These are phyloP conservation scores for Podarcis cretensis DNA, from an alignment of 2,113 vertebrate species.

Conservation along the genomic window DNA sequence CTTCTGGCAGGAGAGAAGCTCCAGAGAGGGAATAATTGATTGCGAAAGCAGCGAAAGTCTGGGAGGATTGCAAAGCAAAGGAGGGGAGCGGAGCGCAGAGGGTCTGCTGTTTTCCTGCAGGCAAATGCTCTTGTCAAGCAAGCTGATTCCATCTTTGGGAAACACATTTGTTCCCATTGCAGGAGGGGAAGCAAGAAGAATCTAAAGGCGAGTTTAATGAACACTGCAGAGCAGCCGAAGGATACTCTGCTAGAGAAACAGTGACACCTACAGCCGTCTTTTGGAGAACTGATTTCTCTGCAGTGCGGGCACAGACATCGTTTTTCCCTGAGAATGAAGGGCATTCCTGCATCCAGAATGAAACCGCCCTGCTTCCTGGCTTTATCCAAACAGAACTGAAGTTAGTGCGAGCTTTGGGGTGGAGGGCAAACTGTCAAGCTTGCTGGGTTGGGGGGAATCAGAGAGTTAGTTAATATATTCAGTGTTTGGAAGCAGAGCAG, in stretches of 20 bases:
- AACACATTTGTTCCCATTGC: constrained; percentile 62
- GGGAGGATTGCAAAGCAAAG: constrained; percentile 10
- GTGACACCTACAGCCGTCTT: constrained; percentile 80
- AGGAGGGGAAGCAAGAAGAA: constrained; percentile 55
- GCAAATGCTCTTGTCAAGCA: constrained; percentile 52
- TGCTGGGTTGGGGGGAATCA: background rate
- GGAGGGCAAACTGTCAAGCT: background rate
- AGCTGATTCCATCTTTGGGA: constrained; percentile 57
- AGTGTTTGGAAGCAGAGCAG: fast-evolving
- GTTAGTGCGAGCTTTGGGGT: background rate
- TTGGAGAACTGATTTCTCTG: constrained; percentile 39
- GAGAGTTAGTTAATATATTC: background rate
- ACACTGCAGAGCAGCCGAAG: constrained; percentile 3
- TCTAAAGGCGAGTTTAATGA: constrained; percentile 51
- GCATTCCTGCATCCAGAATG: fast-evolving
- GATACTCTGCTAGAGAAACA: constrained; percentile 72
- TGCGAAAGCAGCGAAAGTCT: background rate
- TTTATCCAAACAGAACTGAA: too few relatives aligned
- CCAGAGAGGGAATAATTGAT: constrained; percentile 7
- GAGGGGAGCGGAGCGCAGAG: background rate
- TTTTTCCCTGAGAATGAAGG: background rate
- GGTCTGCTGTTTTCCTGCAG: constrained; percentile 61
- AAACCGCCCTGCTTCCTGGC: background rate
- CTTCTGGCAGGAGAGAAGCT: constrained; percentile 19
- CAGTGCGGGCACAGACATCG: background rate